Base-by-base conservation (phyloP, 2,113 vertebrate species). In the Gymnobelideus leadbeateri region DNA sequence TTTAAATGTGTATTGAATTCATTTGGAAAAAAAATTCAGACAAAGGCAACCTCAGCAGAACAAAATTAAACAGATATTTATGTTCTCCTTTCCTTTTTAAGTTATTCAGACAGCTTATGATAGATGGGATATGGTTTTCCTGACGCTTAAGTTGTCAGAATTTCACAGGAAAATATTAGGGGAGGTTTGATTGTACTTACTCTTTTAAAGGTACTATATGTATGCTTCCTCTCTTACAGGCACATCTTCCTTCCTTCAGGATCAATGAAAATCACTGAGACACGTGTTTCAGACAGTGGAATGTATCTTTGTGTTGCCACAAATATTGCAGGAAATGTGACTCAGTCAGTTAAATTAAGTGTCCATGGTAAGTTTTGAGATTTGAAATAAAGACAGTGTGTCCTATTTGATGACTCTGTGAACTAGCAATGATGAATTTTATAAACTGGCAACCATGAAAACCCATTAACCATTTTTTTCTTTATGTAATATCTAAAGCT, bases 271-370 rank as follows among this genome's bases (percentile, higher is more conserved):
- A 99, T 99, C 97, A 98, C 98, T 0, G 99, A 99, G 92, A 98
- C 99, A 26, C 99, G 99, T 9, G 95, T 99, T 96, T 99, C 99
- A 94, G 99, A 99, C 97, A 98, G 97, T 93, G 99, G 99, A 94
- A 98, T 99, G 94, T 99, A 99, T 96, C 96, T 99, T 93, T 99
- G 99, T 95, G 99, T 99, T 21, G 99, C 99, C 95, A 99, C 99
- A 95, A 99, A 99, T 98, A 99, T 99, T 97, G 99, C 99, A 89
- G 99, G 99, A 61, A 99, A 99, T 91, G 97, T 99, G 95, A 99
- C 99, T 96, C 99, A 99, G 91, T 97, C 98, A 5, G 97, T 99
- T 93, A 99, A 98, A 61, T 98, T 99, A 92, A 99, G 97, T 93
- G 99, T 99, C 92, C 97, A 99, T 28, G 99, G 99, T 99, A 98